Evolutionary conservation across 2,888 invertebrate species (phyloP).

Genomic region (Neoascia interrupta): DNA sequence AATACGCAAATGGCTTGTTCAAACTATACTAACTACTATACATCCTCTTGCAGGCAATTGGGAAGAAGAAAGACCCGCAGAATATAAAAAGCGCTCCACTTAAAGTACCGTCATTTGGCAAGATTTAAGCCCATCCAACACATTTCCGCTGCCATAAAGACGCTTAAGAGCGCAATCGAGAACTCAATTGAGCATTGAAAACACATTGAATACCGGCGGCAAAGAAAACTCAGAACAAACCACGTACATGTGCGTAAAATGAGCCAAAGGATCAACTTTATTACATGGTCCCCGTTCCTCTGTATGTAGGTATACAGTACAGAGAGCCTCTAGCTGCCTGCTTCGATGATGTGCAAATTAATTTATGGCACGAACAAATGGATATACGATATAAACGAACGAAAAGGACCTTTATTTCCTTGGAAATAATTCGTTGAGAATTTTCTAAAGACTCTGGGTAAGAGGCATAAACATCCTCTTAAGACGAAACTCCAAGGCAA

Average conservation of each 20-base stretch:
- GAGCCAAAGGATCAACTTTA: constrained; percentile 14
- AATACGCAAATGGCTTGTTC: constrained; percentile 32
- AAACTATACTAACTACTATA: constrained; percentile 9
- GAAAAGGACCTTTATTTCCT: constrained; percentile 36
- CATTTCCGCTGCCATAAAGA: constrained; percentile 34
- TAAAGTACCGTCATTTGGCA: constrained; percentile 38
- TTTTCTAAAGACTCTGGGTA: constrained; percentile 8
- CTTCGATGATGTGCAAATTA: constrained; percentile 44
- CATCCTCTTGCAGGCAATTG: constrained; percentile 32
- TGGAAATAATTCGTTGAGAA: constrained; percentile 22
- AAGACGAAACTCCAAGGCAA: constrained; percentile 1
- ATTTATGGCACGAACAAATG: constrained; percentile 50
- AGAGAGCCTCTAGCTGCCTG: not conserved
- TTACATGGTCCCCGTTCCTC: not conserved
- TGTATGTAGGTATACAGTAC: not conserved
- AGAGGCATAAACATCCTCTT: constrained; percentile 33
- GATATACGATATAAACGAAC: constrained; percentile 29
- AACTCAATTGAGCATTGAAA: constrained; percentile 65
- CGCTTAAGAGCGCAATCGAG: constrained; percentile 51
- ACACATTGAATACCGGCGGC: constrained; percentile 17
- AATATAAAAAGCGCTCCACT: constrained; percentile 41
- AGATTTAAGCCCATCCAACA: constrained; percentile 31
- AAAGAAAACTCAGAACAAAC: constrained; percentile 18
- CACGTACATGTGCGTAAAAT: not conserved
- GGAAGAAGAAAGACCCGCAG: not conserved